Evolutionary conservation across 2,113 vertebrate species (phyloP).

Genomic region (Sclerurus mexicanus): DNA sequence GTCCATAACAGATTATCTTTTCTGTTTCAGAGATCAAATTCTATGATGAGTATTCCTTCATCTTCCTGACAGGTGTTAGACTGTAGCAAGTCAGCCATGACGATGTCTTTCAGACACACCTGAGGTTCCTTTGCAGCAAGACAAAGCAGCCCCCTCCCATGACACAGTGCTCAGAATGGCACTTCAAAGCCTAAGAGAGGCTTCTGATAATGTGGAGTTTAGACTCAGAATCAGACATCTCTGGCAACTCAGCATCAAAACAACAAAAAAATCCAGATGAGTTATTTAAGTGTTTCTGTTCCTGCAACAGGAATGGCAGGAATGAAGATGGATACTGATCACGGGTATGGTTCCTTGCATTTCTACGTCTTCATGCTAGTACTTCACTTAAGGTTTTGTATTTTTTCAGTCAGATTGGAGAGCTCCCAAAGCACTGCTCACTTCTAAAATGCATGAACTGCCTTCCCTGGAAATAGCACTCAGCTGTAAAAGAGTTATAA

Average conservation of each 20-base stretch:
- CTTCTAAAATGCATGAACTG: neutral
- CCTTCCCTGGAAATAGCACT: neutral
- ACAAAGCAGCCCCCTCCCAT: neutral
- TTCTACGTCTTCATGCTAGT: neutral
- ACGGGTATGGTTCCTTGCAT: neutral
- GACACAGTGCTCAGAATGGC: neutral
- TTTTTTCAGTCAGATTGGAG: neutral
- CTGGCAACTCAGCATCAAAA: neutral
- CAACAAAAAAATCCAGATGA: neutral
- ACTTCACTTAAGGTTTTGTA: neutral
- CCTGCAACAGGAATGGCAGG: neutral
- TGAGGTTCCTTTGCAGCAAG: neutral
- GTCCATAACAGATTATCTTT: neutral
- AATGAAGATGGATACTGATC: neutral
- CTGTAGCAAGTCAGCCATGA: neutral
- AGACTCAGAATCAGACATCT: neutral
- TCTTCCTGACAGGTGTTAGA: neutral
- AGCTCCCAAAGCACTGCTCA: neutral
- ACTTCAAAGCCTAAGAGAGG: neutral
- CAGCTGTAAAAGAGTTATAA: slow-evolving; percentile 6
- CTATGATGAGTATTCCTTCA: neutral
- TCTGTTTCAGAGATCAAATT: neutral
- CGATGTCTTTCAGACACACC: neutral
- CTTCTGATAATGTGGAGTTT: neutral
- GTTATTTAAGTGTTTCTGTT: neutral